A percentile compares a stretch with the other conserved stretches of the same genome.
Conservation (phyloP, 2,797 vertebrate genomes). For the Lemur catta region DNA sequence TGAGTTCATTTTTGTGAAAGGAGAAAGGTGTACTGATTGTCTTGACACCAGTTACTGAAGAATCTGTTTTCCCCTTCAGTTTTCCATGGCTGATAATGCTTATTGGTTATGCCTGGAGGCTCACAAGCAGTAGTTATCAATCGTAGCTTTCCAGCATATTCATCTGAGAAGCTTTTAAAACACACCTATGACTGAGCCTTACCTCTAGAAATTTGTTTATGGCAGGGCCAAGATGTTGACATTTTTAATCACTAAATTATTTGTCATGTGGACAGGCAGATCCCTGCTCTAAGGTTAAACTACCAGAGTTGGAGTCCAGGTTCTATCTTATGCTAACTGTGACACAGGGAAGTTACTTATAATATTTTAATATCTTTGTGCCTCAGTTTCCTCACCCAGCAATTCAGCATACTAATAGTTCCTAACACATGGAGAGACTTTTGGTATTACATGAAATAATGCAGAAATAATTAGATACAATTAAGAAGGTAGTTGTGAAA, state of each 20-base stretch:
- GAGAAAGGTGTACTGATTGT: neutral
- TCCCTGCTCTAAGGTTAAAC: neutral
- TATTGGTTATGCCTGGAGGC: neutral
- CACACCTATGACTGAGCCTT: neutral
- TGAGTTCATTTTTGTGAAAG: too few species aligned
- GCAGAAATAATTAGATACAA: neutral
- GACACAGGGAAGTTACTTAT: neutral
- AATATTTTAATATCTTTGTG: neutral
- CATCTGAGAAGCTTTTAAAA: neutral
- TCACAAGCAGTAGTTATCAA: neutral
- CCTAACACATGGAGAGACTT: neutral
- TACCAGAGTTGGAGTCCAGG: neutral
- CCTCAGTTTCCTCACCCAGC: neutral
- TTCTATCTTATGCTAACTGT: neutral
- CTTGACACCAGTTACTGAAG: neutral
- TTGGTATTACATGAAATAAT: neutral
- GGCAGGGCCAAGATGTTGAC: too few species aligned
- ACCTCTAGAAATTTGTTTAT: neutral
- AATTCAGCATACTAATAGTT: neutral
- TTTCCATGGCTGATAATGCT: neutral
- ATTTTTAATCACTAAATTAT: neutral
- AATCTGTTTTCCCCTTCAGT: neutral
- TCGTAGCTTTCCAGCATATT: neutral
- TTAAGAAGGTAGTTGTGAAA: neutral
- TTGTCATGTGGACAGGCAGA: neutral